These are phyloP conservation scores for Forbesichthys papilliferus DNA, from an alignment of 2,113 vertebrate species.

Conservation along the genomic window DNA sequence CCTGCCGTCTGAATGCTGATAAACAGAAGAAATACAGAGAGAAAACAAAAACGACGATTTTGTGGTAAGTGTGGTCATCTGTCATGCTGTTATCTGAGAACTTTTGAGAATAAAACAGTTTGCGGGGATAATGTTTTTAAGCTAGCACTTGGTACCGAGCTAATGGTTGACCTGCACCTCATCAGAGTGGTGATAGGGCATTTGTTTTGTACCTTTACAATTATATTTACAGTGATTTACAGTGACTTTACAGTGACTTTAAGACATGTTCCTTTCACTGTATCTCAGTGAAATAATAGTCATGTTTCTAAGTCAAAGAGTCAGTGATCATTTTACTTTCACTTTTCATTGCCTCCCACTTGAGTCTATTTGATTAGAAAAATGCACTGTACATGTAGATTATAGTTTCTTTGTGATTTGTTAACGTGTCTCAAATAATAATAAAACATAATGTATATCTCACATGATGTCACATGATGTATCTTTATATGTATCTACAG, in stretches of 20 bases:
- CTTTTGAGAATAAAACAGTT: conserved; percentile 9
- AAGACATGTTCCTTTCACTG: neutral
- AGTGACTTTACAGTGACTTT: too few relatives aligned
- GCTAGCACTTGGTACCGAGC: neutral
- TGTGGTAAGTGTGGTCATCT: conserved; percentile 59
- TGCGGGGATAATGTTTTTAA: conserved; percentile 3
- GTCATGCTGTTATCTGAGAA: conserved; percentile 29
- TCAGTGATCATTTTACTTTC: too few relatives aligned
- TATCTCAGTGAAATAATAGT: too few relatives aligned
- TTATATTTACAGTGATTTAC: too few relatives aligned
- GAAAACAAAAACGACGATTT: neutral
- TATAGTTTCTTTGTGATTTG: neutral
- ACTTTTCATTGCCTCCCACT: too few relatives aligned
- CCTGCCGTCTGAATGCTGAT: conserved; percentile 18
- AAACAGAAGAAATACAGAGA: conserved; percentile 44
- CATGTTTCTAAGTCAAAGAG: too few relatives aligned
- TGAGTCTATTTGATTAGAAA: too few relatives aligned
- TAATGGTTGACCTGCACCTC: neutral
- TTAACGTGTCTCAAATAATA: neutral
- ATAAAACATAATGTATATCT: neutral
- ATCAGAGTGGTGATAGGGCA: neutral
- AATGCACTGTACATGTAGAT: too few relatives aligned
- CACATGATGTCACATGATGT: too few relatives aligned
- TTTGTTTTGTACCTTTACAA: neutral
- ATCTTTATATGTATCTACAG: conserved; percentile 18